Percentiles rank a stretch among this genome's conserved stretches.
Evolutionary conservation across 2,797 vertebrate genomes (phyloP).

Genomic region (Artibeus lituratus): DNA sequence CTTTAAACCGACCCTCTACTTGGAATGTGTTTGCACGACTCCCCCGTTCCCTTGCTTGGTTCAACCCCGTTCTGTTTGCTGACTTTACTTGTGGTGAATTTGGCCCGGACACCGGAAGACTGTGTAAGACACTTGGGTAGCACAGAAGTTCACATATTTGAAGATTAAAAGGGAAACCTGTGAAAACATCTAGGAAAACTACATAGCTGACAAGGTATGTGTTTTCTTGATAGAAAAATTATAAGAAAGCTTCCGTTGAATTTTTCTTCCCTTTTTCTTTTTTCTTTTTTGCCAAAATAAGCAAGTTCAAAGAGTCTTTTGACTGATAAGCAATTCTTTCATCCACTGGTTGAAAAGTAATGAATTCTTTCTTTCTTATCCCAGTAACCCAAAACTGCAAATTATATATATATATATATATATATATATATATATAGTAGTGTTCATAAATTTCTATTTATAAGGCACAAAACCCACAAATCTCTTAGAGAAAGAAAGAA

Average conservation of each 20-base stretch:
- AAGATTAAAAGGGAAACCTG: slow-evolving; percentile 12
- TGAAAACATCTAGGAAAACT: not conserved
- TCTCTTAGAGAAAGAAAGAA: not conserved
- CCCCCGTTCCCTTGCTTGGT: not conserved
- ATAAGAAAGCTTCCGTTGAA: not conserved
- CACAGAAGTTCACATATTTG: not conserved
- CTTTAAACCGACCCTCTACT: not conserved
- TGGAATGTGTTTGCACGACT: not conserved
- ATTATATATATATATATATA: not conserved
- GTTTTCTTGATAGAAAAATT: slow-evolving; percentile 45
- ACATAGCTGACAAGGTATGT: not conserved
- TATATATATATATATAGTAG: not conserved
- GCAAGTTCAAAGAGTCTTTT: slow-evolving; percentile 30
- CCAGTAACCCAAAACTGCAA: not conserved
- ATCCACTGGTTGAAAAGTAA: slow-evolving; percentile 3
- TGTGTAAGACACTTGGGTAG: slow-evolving; percentile 9
- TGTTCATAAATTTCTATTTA: slow-evolving; percentile 43
- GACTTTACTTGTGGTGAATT: slow-evolving; percentile 7
- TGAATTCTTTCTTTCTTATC: not conserved
- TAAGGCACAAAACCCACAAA: slow-evolving; percentile 65
- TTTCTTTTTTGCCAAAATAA: not conserved
- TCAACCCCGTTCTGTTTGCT: not conserved
- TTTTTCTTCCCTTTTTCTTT: not conserved
- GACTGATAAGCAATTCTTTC: not conserved
- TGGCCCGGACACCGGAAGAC: slow-evolving; percentile 19